These are phyloP conservation scores for Tiliqua scincoides DNA, from an alignment of 2,113 vertebrate species.

Conservation along the genomic window DNA sequence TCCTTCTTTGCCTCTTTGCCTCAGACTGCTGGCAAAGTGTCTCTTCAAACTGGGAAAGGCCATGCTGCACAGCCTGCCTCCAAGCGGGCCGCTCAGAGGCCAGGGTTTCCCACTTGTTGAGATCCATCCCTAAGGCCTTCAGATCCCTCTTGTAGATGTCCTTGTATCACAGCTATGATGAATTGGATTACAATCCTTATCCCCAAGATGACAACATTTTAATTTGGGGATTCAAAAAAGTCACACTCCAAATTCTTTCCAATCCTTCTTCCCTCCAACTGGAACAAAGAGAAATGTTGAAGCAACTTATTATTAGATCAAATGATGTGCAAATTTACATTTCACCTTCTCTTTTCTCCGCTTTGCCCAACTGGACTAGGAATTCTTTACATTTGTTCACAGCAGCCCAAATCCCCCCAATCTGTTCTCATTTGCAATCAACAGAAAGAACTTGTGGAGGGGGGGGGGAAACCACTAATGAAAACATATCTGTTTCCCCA, in stretches of 20 bases:
- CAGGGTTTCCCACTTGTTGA: no score
- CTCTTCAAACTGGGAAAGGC: no score
- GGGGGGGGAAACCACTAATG: background rate
- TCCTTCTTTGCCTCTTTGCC: no score
- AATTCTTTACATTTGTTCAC: background rate
- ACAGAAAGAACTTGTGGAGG: background rate
- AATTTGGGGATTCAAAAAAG: background rate
- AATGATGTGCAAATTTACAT: background rate
- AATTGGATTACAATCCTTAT: background rate
- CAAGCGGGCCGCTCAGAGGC: no score
- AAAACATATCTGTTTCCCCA: slow-evolving; percentile 15
- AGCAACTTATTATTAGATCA: background rate
- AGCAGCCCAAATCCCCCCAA: background rate
- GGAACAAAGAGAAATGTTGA: background rate
- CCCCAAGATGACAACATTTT: background rate
- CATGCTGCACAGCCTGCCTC: no score
- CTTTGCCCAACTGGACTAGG: background rate
- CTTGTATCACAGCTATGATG: no score
- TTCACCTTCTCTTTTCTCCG: background rate
- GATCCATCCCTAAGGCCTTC: no score
- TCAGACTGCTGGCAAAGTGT: no score
- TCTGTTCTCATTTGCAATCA: slow-evolving; percentile 5
- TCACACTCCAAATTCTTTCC: background rate
- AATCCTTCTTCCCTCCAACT: background rate
- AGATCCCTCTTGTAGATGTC: no score